A percentile compares a stretch with the other conserved stretches of the same genome.
Conservation (phyloP, 1,140 invertebrate species). For the Bathynomus jamesi region DNA sequence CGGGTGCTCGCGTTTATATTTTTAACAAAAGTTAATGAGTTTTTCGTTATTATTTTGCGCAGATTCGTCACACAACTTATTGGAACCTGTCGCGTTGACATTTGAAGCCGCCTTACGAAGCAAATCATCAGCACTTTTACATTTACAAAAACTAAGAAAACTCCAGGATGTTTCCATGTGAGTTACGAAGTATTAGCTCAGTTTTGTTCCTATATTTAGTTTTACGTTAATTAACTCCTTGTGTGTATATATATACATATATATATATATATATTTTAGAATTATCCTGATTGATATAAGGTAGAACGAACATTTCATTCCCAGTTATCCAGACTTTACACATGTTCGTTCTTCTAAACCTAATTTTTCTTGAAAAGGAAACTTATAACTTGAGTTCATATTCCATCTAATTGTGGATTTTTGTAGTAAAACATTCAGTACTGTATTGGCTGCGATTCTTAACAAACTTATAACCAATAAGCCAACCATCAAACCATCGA, state of each 20-base stretch:
- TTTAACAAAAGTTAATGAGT: neutral
- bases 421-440: no score
- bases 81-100: neutral
- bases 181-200: neutral
- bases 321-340: no score
- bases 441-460: no score
- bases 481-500: no score
- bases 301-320: no score
- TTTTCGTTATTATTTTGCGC: neutral
- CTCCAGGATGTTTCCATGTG: neutral
- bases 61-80: neutral
- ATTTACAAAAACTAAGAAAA: neutral
- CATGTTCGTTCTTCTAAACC: no score
- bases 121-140: neutral
- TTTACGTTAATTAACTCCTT: no score
- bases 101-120: neutral
- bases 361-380: no score
- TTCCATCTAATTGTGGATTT: no score
- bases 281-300: neutral
- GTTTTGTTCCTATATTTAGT: no score
- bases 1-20: neutral
- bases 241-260: neutral
- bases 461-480: no score
- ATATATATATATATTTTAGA: neutral
- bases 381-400: no score